Base-by-base conservation (phyloP, 2,113 vertebrate species). In the Proteles cristata region DNA sequence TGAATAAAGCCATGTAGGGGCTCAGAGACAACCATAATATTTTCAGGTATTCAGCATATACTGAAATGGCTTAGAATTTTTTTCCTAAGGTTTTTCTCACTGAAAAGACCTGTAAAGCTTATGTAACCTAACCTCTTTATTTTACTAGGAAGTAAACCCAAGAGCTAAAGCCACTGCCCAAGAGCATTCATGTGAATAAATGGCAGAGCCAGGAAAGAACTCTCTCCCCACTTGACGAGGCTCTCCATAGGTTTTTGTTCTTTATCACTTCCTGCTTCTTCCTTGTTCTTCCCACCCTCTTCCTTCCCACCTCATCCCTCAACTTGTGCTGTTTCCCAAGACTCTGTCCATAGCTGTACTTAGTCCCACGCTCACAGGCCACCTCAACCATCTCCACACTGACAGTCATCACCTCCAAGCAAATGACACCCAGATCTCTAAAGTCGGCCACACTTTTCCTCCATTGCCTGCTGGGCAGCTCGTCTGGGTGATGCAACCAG, bases 81-180 rank as follows among this genome's bases (percentile, higher is more conserved):
- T 91, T 74, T 66, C 63, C 66, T 77, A 90, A 58, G 61, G 26
- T 2, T 66, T 76, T 89, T 73, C 43, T 71, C 53, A 87, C 7
- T 90, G 74, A 69, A 95, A 85, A 79, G 43, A 79, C 6, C 43
- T 83, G 4, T 63, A 83, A 68, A 45, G 80, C 4, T 83, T 58
- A 83, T 10, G 33, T 65, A 95, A 79, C 66, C 8, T 82, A 92
- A 82, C 23, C 39, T 92, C 61, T 35, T 96, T 48, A 91, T 55
- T 86, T 76, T 81, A 71, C 39, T 66, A 76, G 80, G 74, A 88
- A 92, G 35, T 77, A 94, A 92, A 66, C 33, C 65, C 85, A 63
- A 77, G 23, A 88, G 55, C 33, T 76, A 23, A 93, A 68, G 35
- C 53, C 17, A 16, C 28, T 73, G 26, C 71, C 79, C 15, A 65